A percentile compares a stretch with the other conserved stretches of the same genome.
These are phyloP conservation scores for Stratiomys singularior DNA, from an alignment of 2,888 invertebrate genomes.

Conservation along the genomic window DNA sequence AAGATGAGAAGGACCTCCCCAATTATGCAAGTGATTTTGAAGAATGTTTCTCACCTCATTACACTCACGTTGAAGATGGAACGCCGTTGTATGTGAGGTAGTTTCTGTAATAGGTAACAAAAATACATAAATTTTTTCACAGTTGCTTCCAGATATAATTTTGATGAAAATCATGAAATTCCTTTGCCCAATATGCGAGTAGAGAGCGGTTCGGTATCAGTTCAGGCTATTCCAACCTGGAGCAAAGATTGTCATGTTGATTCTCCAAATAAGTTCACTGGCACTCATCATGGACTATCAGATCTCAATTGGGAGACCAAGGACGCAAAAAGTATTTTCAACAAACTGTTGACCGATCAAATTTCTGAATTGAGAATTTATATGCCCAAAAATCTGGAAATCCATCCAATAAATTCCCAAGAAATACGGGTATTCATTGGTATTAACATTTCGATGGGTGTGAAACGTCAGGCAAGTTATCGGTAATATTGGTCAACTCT, in stretches of 20 bases:
- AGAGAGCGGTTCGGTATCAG: neutral
- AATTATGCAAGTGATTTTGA: too few species aligned
- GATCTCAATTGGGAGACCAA: conserved; percentile 1
- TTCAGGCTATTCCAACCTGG: neutral
- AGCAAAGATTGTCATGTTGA: too few species aligned
- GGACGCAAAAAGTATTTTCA: conserved; percentile 18
- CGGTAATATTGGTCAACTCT: conserved; percentile 29
- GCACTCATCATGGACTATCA: too few species aligned
- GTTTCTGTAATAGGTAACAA: neutral
- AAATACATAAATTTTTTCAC: conserved; percentile 2
- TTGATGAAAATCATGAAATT: conserved; percentile 13
- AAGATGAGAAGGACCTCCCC: too few species aligned
- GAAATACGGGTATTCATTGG: conserved; percentile 26
- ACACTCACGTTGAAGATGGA: neutral
- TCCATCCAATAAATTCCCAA: neutral
- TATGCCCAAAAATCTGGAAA: conserved; percentile 27
- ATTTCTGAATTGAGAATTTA: conserved; percentile 1
- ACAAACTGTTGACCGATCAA: conserved; percentile 9
- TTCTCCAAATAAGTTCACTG: too few species aligned
- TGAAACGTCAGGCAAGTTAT: conserved; percentile 3
- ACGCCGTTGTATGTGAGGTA: neutral
- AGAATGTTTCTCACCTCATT: too few species aligned
- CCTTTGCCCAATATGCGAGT: neutral
- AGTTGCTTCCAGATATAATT: neutral
- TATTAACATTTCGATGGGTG: conserved; percentile 15